phyloP scores from a whole-genome alignment of 2,113 vertebrate species.

The Pomatorhinus ruficollis region DNA sequence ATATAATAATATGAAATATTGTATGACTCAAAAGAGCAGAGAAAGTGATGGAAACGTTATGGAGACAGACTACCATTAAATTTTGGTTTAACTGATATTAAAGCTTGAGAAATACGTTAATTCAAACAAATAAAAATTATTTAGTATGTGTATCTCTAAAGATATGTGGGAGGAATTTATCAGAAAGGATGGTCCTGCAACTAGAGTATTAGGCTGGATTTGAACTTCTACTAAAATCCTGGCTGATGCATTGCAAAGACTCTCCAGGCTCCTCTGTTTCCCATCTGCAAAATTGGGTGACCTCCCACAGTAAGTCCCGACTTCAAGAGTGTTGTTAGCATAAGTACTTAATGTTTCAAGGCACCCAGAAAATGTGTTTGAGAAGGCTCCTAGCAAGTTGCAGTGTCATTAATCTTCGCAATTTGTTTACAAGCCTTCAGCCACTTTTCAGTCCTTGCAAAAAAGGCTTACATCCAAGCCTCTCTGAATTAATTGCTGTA shows the following conservation, averaged over 20 bases:
- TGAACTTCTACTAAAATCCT: neutral
- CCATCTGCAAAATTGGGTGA: neutral
- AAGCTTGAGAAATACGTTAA: neutral
- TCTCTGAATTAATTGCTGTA: constrained; percentile 28
- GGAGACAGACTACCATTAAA: neutral
- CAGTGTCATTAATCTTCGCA: constrained; percentile 6
- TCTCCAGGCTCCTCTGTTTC: neutral
- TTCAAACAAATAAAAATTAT: neutral
- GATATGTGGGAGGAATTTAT: neutral
- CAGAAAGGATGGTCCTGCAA: neutral
- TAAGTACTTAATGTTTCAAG: neutral
- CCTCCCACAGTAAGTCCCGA: neutral
- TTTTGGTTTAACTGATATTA: neutral
- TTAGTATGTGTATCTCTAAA: neutral
- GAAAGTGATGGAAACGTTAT: neutral
- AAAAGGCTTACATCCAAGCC: neutral
- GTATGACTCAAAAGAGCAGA: neutral
- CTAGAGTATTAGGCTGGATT: neutral
- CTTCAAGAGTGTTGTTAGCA: neutral
- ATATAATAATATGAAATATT: neutral
- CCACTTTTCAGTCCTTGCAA: neutral
- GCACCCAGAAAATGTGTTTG: neutral
- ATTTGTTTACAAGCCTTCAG: constrained; percentile 44
- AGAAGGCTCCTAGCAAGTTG: neutral
- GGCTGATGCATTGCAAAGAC: neutral